Base-by-base conservation (phyloP, 2,797 vertebrate species). In the Discoglossus pictus region DNA sequence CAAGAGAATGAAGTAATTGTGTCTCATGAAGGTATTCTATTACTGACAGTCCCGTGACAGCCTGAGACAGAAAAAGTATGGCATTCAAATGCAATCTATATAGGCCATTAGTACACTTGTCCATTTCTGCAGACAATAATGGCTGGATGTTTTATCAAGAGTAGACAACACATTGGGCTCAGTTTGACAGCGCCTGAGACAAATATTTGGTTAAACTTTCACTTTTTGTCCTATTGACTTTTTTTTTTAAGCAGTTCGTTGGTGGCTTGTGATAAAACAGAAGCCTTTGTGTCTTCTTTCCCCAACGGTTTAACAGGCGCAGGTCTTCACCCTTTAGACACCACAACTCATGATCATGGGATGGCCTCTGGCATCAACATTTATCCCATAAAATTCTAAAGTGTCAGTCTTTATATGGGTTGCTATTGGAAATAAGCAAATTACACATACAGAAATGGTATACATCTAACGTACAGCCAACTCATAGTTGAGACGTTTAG, bases 141-240 rank as follows among this genome's bases (percentile, higher is more conserved):
- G 20, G 25, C 50, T 42, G 38, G n/a, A 7, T 5, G 0, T 69
- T 59, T 74, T 69, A 70, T 48, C 7, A 67, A 47, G 39, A 36
- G 5, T 10, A 64, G 65, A 72, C 18, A 35, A 4, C 16, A 11
- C 8, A 38, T 27, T 25, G 34, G 3, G 35, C 34, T 5, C 18
- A 39, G 65, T 63, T 17, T 7, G 40, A 44, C 4, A 15, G 6
- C 31, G 17, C 51, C 38, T 36, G 73, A 75, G 44, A 31, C 24
- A 75, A 38, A 38, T 38, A 65, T 36, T 61, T 61, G 13, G 17
- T 73, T 78, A 71, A 68, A 71, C 61, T 43, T 58, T 54, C 59
- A 40, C 58, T 62, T 79, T 84, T 78, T 77, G 31, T 64, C 44
- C 36, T 16, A 7, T 34, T 68, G 15, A 1, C 7, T 52, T 74